Conservation (phyloP, 2,888 invertebrate genomes). For the Panorpa germanica region DNA sequence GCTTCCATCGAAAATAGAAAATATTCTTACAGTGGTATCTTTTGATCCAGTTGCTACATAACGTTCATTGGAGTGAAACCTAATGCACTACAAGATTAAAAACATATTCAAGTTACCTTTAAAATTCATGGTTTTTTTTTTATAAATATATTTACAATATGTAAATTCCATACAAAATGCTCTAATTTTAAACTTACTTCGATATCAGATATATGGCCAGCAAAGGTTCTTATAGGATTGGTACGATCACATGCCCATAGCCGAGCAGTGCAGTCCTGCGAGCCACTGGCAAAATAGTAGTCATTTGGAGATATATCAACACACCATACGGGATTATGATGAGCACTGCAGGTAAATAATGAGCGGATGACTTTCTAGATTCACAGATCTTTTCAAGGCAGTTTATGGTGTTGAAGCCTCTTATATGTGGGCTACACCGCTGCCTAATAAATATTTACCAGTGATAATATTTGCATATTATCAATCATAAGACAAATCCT, state of each 20-base stretch:
- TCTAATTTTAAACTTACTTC: slow-evolving; percentile 37
- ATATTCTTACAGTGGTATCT: slow-evolving; percentile 76
- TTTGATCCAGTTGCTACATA: slow-evolving; percentile 81
- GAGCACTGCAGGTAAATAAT: slow-evolving; percentile 39
- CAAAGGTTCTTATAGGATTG: slow-evolving; percentile 65
- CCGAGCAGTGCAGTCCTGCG: slow-evolving; percentile 61
- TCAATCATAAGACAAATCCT: too few relatives aligned
- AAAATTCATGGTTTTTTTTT: slow-evolving; percentile 1
- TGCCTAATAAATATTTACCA: too few relatives aligned
- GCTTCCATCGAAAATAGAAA: slow-evolving; percentile 30
- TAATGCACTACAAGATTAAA: slow-evolving; percentile 27
- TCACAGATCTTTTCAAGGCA: not conserved
- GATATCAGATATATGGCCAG: slow-evolving; percentile 76
- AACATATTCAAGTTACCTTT: slow-evolving; percentile 5
- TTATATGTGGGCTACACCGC: too few relatives aligned
- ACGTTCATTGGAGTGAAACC: slow-evolving; percentile 81
- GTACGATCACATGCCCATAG: slow-evolving; percentile 68
- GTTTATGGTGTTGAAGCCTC: not conserved
- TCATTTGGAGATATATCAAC: slow-evolving; percentile 52
- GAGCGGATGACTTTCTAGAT: slow-evolving; percentile 5
- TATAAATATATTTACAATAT: slow-evolving; percentile 2
- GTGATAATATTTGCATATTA: too few relatives aligned
- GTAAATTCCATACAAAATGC: not conserved
- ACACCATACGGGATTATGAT: slow-evolving; percentile 81
- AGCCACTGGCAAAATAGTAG: slow-evolving; percentile 55